A percentile compares a stretch with the other conserved stretches of the same genome.
phyloP scores from a whole-genome alignment of 2,888 invertebrate genomes.

The Cyclophora punctaria region DNA sequence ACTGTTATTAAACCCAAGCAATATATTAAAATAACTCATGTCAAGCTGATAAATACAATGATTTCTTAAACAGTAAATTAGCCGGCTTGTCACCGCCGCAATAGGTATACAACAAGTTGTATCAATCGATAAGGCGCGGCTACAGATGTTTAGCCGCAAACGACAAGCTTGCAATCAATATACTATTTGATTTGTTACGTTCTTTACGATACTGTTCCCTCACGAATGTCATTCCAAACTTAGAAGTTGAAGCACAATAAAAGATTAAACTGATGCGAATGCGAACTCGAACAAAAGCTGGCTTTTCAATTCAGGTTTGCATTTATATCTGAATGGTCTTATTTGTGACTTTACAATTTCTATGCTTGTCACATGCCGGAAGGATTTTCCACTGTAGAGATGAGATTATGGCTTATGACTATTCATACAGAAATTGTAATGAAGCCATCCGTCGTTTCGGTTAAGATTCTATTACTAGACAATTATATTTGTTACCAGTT shows the following conservation, averaged over 20 bases:
- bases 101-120: conserved; percentile 13
- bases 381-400: conserved; percentile 6
- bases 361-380: conserved; percentile 18
- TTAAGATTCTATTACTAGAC: too few relatives aligned
- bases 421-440: too few relatives aligned
- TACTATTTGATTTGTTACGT: conserved; percentile 21
- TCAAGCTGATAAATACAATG: conserved; percentile 3
- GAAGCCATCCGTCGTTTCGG: too few relatives aligned
- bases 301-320: conserved; percentile 26
- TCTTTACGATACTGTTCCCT: conserved; percentile 18
- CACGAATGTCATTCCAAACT: conserved; percentile 14
- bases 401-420: too few relatives aligned
- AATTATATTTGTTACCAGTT: too few relatives aligned
- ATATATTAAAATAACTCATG: background rate
- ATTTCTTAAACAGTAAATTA: conserved; percentile 10
- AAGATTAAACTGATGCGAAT: conserved; percentile 23
- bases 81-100: conserved; percentile 12
- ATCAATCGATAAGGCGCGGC: conserved; percentile 16
- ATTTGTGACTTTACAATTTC: conserved; percentile 23
- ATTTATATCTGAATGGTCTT: conserved; percentile 16
- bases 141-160: conserved; percentile 21
- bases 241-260: conserved; percentile 17
- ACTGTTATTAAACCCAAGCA: background rate
- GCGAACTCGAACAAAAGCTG: conserved; percentile 21
- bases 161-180: conserved; percentile 21